A percentile compares a stretch with the other conserved stretches of the same genome.
Conservation (phyloP, 1,140 invertebrate genomes). For the Polypedilum pembai region DNA sequence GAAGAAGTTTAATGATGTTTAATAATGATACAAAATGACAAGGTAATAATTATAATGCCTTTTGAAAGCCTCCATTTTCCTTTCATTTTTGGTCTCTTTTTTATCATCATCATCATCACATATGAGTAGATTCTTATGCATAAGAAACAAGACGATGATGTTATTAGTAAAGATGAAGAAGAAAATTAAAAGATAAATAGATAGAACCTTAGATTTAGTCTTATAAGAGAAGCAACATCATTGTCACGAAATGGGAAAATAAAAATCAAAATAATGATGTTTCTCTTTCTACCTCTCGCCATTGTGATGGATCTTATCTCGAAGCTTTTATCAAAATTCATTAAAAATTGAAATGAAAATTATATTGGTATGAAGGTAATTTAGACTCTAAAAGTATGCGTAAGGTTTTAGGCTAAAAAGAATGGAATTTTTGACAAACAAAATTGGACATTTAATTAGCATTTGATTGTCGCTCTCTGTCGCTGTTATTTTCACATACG, state of each 20-base stretch:
- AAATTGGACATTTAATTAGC: conserved; percentile 12
- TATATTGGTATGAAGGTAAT: neutral
- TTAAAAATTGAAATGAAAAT: neutral
- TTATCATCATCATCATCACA: conserved; percentile 17
- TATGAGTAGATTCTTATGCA: neutral
- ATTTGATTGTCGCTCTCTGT: neutral
- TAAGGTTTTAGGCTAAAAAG: no score
- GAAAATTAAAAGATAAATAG: neutral
- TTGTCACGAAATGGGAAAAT: conserved; percentile 3
- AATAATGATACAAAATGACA: conserved; percentile 28
- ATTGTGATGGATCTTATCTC: neutral
- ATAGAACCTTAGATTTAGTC: neutral
- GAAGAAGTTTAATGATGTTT: conserved; percentile 28
- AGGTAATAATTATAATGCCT: conserved; percentile 28
- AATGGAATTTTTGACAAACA: neutral
- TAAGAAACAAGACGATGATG: no score
- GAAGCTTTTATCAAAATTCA: conserved; percentile 3
- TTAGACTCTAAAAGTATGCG: no score
- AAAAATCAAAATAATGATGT: neutral
- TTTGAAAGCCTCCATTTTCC: neutral
- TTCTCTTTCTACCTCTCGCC: neutral
- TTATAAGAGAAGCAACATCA: neutral
- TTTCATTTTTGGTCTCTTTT: neutral
- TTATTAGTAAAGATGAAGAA: neutral
- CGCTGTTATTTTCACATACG: neutral